Evolutionary conservation across 2,797 vertebrate genomes (phyloP).

Genomic region (Lacerta viridis): DNA sequence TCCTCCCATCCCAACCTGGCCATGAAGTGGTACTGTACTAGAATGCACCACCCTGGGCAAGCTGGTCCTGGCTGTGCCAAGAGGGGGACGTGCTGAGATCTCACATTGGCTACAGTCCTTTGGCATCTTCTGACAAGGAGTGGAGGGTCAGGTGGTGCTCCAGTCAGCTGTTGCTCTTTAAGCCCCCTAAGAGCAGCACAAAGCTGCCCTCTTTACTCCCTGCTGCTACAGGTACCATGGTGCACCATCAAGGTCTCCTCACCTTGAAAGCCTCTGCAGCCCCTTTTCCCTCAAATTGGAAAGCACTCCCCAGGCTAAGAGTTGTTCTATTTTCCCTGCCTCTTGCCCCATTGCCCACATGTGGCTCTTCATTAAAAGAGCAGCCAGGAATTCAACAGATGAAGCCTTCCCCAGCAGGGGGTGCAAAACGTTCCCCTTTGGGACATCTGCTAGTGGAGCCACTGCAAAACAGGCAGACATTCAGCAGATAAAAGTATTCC

Average conservation of each 20-base stretch:
- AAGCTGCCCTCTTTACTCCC: neutral
- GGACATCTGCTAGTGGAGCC: neutral
- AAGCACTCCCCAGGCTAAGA: too few species aligned
- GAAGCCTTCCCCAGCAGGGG: too few species aligned
- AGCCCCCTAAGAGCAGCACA: too few species aligned
- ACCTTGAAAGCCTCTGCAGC: neutral
- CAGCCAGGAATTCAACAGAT: slow-evolving; percentile 1
- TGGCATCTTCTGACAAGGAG: slow-evolving; percentile 15
- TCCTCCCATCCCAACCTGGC: neutral
- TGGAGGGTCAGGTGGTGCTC: slow-evolving; percentile 8
- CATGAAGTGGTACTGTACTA: neutral
- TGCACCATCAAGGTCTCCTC: neutral
- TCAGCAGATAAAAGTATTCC: neutral
- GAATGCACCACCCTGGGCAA: too few species aligned
- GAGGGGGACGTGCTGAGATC: neutral
- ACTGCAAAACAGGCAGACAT: neutral
- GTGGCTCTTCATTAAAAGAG: neutral
- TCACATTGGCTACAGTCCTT: neutral
- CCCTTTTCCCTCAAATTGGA: neutral
- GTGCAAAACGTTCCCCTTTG: neutral
- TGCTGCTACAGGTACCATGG: neutral
- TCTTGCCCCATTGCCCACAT: too few species aligned
- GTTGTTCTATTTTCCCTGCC: neutral
- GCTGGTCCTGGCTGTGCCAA: neutral
- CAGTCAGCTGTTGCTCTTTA: neutral